Conservation (phyloP, 1,140 invertebrate genomes). For the Zophobas atratus region DNA sequence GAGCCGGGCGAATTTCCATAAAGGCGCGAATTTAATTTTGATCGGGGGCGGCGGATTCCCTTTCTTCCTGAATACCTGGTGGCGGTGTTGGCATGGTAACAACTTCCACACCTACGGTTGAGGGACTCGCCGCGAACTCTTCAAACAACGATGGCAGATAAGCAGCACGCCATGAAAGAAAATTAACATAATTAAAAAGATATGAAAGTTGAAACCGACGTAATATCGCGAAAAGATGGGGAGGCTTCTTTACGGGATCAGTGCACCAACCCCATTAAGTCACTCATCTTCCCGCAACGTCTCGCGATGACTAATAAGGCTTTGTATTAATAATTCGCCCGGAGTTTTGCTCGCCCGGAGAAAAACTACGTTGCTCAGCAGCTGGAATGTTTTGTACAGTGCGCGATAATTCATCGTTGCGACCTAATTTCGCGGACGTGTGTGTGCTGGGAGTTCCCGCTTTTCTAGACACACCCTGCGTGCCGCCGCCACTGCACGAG, state of each 20-base stretch:
- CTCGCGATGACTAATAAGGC: constrained; percentile 36
- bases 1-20: too few relatives aligned
- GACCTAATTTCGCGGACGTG: constrained; percentile 12
- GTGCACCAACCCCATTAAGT: constrained; percentile 38
- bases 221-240: constrained; percentile 42
- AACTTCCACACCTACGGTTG: constrained; percentile 6
- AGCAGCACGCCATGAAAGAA: constrained; percentile 49
- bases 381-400: constrained; percentile 25
- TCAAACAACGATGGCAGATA: constrained; percentile 41
- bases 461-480: not conserved
- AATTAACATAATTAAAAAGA: constrained; percentile 54
- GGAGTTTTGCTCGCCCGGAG: constrained; percentile 1
- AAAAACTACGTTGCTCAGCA: constrained; percentile 28
- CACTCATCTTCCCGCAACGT: constrained; percentile 18
- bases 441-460: not conserved
- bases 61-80: too few relatives aligned
- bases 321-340: constrained; percentile 36
- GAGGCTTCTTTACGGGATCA: constrained; percentile 20
- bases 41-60: too few relatives aligned
- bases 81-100: not conserved
- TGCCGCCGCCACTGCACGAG: too few relatives aligned
- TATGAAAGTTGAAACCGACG: constrained; percentile 45
- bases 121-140: constrained; percentile 1
- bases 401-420: constrained; percentile 4
- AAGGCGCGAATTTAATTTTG: too few relatives aligned